Conservation (phyloP, 2,888 invertebrate species). For the Scaptomyza caliginosa region DNA sequence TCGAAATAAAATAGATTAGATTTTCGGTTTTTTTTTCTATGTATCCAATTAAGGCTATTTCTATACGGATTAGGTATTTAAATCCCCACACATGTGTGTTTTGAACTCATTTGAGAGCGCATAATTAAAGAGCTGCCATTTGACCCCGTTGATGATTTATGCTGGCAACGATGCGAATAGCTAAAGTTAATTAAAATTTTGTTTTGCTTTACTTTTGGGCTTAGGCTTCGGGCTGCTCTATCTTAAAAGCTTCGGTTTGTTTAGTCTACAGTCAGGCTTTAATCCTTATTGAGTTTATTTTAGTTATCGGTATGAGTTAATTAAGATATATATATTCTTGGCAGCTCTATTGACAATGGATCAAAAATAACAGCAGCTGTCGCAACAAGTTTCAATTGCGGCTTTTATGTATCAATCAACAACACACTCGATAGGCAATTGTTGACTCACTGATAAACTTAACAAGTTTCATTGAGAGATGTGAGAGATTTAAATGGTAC, state of each 20-base stretch:
- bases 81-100: slow-evolving; percentile 5
- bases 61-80: slow-evolving; percentile 7
- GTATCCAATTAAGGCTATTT: slow-evolving; percentile 16
- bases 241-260: slow-evolving; percentile 27
- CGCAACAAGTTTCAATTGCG: slow-evolving; percentile 20
- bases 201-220: slow-evolving; percentile 61
- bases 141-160: not conserved
- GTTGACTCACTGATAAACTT: not conserved
- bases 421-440: not conserved
- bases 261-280: slow-evolving; percentile 19
- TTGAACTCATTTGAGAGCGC: slow-evolving; percentile 22
- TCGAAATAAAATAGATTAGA: slow-evolving; percentile 28
- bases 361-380: slow-evolving; percentile 19
- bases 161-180: slow-evolving; percentile 23
- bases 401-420: slow-evolving; percentile 3
- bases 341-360: slow-evolving; percentile 4
- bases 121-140: slow-evolving; percentile 32
- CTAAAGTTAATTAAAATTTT: slow-evolving; percentile 72
- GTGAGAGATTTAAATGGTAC: too few relatives aligned
- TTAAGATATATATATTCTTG: not conserved
- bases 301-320: slow-evolving; percentile 13
- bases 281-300: slow-evolving; percentile 34
- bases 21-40: slow-evolving; percentile 20
- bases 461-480: not conserved
- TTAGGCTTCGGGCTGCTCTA: slow-evolving; percentile 43